phyloP scores from a whole-genome alignment of 1,140 invertebrate species.

The Drosophila hydei region DNA sequence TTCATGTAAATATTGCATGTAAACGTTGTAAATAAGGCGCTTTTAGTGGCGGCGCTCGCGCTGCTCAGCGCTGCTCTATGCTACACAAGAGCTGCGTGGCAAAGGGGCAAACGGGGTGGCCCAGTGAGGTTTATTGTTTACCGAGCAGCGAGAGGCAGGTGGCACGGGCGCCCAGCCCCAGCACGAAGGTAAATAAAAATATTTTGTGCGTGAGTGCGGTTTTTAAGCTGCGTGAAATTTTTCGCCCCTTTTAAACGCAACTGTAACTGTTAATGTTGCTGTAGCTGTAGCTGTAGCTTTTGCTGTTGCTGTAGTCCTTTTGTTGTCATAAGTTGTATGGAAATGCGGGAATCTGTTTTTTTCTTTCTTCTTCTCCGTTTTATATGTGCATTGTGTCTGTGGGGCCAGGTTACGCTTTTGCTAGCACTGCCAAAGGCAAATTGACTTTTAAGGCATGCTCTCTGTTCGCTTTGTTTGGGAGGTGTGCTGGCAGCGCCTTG shows the following conservation, averaged over 20 bases:
- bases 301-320: slow-evolving; percentile 32
- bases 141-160: slow-evolving; percentile 26
- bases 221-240: slow-evolving; percentile 81
- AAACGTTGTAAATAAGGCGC: slow-evolving; percentile 79
- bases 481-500: slow-evolving; percentile 40
- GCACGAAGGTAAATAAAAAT: slow-evolving; percentile 75
- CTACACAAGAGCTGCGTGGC: slow-evolving; percentile 1
- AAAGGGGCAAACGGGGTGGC: slow-evolving; percentile 6
- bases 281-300: slow-evolving; percentile 15
- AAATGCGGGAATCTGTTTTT: slow-evolving; percentile 69
- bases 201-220: slow-evolving; percentile 81
- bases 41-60: slow-evolving; percentile 62
- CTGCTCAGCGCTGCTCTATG: slow-evolving; percentile 22
- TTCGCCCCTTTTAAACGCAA: slow-evolving; percentile 40
- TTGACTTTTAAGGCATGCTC: slow-evolving; percentile 74
- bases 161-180: background rate
- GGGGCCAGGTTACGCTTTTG: slow-evolving; percentile 64
- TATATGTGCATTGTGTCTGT: slow-evolving; percentile 63
- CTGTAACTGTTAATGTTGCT: slow-evolving; percentile 20
- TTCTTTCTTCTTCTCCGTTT: slow-evolving; percentile 11
- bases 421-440: slow-evolving; percentile 76
- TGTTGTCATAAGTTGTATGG: slow-evolving; percentile 53
- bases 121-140: slow-evolving; percentile 69
- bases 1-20: slow-evolving; percentile 82
- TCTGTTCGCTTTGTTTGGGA: slow-evolving; percentile 35